Evolutionary conservation across 1,140 invertebrate species (phyloP), one percentile per base, ranked within the genome.

Genomic region (Drosophila sulfurigaster): DNA sequence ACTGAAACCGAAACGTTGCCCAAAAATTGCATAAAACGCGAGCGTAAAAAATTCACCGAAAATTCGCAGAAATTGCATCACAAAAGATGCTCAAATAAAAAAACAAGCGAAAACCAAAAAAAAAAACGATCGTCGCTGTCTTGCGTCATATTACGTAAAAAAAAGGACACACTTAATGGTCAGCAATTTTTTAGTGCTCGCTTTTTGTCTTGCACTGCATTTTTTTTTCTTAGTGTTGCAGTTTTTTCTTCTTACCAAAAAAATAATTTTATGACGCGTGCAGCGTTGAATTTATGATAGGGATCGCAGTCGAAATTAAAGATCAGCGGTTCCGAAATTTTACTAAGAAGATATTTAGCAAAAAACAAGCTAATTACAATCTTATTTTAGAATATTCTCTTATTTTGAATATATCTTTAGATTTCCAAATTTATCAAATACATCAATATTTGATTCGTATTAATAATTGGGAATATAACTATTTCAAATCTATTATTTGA

Each of bases 81-180:
- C 16, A 51, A 35, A 57, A 49, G 57, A 49, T 20, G 6, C 10
- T n/a, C 15, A 43, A 52, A 28, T 5, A 25, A 38, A 38, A 48
- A 25, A 43, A 11, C 16, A 10, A 65, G 41, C 7, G 43, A 62
- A 25, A 25, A 25, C 20, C 20, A 25, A 25, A 25, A 38, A 38
- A 48, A 11, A 25, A 10, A 65, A 49, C 7, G 43, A 62, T 62
- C 58, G 15, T 10, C 60, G 4, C 6, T 5, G 8, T 56, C 20
- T 48, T 35, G 6, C 16, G 46, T 20, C 62, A 66, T 43, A 65
- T 82, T 86, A 88, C 82, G 83, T 66, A 87, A 87, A 87, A 43
- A 45, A 66, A 72, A 57, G 35, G 32, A 30, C 52, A 52, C 68
- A 10, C 13, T 52, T 52, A 52, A 52, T 52, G 62, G 15, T 16